phyloP scores from a whole-genome alignment of 2,888 invertebrate genomes.

The Chymomyza caudatula region DNA sequence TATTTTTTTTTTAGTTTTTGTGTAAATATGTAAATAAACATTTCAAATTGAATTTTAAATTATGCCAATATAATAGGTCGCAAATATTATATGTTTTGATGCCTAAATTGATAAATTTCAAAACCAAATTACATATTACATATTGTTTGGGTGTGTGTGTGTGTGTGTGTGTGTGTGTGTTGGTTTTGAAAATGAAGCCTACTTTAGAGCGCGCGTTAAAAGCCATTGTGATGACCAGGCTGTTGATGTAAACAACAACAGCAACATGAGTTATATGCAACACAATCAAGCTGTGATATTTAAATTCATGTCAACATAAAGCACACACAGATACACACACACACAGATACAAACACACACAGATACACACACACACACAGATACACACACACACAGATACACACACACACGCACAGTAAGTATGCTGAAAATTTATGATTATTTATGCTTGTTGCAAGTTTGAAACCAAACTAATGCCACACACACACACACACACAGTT shows the following conservation, averaged over 20 bases:
- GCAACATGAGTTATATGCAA: constrained; percentile 5
- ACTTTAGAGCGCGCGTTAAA: constrained; percentile 4
- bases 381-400: background rate
- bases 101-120: constrained; percentile 61
- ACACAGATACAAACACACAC: too few relatives aligned
- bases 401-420: background rate
- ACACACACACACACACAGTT: constrained; percentile 1
- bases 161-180: background rate
- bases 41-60: constrained; percentile 62
- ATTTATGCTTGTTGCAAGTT: constrained; percentile 27
- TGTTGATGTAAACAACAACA: constrained; percentile 6
- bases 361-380: background rate
- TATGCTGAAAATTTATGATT: constrained; percentile 1
- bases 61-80: constrained; percentile 52
- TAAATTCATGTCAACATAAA: constrained; percentile 28
- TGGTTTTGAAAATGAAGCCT: constrained; percentile 8
- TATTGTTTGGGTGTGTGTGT: background rate
- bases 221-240: constrained; percentile 20
- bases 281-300: constrained; percentile 41
- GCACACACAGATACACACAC: too few relatives aligned
- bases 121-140: constrained; percentile 61
- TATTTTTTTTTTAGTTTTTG: constrained; percentile 10
- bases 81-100: constrained; percentile 55
- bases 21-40: constrained; percentile 52
- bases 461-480: constrained; percentile 7